Conservation (phyloP, 2,888 invertebrate genomes). For the Nomada goodeniana region DNA sequence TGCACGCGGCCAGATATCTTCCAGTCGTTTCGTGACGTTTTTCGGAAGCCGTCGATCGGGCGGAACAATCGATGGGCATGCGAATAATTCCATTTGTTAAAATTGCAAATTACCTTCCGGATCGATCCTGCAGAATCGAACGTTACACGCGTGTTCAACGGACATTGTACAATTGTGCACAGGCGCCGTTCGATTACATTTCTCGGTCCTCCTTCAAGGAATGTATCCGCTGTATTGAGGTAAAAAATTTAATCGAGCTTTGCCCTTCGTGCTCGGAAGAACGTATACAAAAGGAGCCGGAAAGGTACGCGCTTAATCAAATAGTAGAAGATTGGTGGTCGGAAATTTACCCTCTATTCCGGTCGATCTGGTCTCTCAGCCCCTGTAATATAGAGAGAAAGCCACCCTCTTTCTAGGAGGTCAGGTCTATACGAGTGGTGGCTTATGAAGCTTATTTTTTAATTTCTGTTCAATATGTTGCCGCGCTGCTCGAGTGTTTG, state of each 20-base stretch:
- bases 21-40: no score
- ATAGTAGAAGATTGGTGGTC: conserved; percentile 40
- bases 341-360: conserved; percentile 43
- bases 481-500: conserved; percentile 73
- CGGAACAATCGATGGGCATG: not conserved
- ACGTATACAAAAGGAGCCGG: conserved; percentile 24
- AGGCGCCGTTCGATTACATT: not conserved
- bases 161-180: no score
- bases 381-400: conserved; percentile 30
- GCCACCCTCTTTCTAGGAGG: conserved; percentile 52
- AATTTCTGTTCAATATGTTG: conserved; percentile 74
- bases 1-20: no score
- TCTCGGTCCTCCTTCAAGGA: no score
- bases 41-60: no score
- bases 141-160: no score
- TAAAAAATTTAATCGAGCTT: conserved; percentile 6
- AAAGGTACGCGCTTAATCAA: conserved; percentile 50
- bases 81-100: not conserved
- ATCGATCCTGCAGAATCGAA: no score
- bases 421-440: conserved; percentile 49
- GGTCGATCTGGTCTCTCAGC: conserved; percentile 57
- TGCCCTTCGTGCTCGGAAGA: conserved; percentile 3
- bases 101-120: no score
- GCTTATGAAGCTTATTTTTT: conserved; percentile 74
- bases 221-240: not conserved